phyloP scores from a whole-genome alignment of 2,113 vertebrate species.

The Hippocampus zosterae region DNA sequence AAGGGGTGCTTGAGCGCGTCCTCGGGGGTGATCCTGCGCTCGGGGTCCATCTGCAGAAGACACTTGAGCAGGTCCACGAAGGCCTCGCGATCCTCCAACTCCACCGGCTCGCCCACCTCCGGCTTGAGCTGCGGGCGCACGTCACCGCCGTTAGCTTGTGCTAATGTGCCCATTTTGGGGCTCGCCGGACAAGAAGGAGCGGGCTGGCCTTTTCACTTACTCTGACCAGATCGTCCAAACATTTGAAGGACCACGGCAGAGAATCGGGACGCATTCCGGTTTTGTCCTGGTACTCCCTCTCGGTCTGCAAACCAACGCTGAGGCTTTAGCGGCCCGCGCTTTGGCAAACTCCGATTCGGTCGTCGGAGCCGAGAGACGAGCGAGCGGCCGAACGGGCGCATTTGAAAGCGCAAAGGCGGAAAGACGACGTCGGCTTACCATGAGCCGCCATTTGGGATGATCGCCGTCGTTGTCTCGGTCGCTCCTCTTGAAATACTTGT shows the following conservation, averaged over 20 bases:
- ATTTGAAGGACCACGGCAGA: constrained; percentile 2
- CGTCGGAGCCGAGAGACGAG: too few relatives aligned
- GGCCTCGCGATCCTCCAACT: constrained; percentile 3
- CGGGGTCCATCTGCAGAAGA: constrained; percentile 6
- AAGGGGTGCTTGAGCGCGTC: constrained; percentile 2
- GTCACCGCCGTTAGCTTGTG: neutral
- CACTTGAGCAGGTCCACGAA: constrained; percentile 9
- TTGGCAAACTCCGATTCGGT: neutral
- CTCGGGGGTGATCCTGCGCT: constrained; percentile 8
- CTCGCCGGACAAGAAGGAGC: too few relatives aligned
- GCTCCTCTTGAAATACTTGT: constrained; percentile 6
- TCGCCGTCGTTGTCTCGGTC: constrained; percentile 1
- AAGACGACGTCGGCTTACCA: neutral
- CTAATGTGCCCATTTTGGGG: too few relatives aligned
- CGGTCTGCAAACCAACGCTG: neutral
- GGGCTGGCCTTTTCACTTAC: neutral
- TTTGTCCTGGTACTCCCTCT: constrained; percentile 5
- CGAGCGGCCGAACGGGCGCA: too few relatives aligned
- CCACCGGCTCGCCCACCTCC: neutral
- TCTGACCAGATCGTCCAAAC: constrained; percentile 1
- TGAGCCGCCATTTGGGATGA: constrained; percentile 6
- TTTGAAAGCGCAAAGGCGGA: too few relatives aligned
- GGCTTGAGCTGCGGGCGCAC: neutral
- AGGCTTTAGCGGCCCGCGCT: too few relatives aligned
- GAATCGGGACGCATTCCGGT: neutral